phyloP scores from a whole-genome alignment of 1,140 invertebrate species.

The Maconellicoccus hirsutus region DNA sequence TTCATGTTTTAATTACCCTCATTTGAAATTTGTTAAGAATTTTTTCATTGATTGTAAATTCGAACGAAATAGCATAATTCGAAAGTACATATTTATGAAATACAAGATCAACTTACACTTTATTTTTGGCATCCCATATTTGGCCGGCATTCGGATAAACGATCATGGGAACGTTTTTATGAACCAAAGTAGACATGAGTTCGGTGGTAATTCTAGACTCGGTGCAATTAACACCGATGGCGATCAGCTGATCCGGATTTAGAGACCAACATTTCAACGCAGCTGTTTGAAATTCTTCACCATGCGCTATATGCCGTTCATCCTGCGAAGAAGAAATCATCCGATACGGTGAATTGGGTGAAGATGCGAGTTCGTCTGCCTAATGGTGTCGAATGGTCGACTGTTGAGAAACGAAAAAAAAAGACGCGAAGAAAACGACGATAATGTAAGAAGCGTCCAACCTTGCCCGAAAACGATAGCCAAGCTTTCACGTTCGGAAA shows the following conservation, averaged over 20 bases:
- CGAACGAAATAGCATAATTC: too few species aligned
- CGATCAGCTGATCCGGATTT: constrained; percentile 54
- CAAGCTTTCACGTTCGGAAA: constrained; percentile 62
- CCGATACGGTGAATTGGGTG: neutral
- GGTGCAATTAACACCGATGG: constrained; percentile 78
- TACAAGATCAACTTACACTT: constrained; percentile 24
- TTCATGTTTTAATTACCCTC: too few species aligned
- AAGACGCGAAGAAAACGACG: neutral
- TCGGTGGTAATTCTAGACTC: constrained; percentile 45
- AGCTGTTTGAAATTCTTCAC: constrained; percentile 55
- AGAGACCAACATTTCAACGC: constrained; percentile 48
- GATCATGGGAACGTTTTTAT: constrained; percentile 44
- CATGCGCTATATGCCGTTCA: constrained; percentile 51
- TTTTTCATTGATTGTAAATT: too few species aligned
- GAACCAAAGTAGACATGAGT: constrained; percentile 42
- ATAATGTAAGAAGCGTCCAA: constrained; percentile 32
- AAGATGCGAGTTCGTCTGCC: neutral
- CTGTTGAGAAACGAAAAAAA: neutral
- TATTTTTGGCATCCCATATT: constrained; percentile 26
- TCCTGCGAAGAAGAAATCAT: constrained; percentile 38
- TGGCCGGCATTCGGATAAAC: constrained; percentile 65
- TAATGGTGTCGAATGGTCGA: neutral
- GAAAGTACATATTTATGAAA: neutral
- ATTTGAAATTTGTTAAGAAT: too few species aligned
- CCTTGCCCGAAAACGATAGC: constrained; percentile 73